Evolutionary conservation across 2,888 invertebrate genomes (phyloP).

Genomic region (Latrodectus hesperus): DNA sequence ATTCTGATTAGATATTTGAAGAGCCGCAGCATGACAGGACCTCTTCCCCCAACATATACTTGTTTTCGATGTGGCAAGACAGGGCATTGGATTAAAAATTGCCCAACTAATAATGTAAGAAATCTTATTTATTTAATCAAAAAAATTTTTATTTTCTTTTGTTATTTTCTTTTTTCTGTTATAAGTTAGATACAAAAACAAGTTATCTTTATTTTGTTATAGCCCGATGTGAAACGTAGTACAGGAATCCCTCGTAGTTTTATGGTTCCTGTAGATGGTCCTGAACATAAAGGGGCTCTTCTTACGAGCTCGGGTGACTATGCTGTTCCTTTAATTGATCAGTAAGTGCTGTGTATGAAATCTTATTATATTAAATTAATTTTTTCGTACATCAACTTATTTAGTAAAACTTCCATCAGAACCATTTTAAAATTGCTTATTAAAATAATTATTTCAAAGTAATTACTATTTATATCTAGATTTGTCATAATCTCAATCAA

Average conservation of each 20-base stretch:
- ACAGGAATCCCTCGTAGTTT: constrained; percentile 98
- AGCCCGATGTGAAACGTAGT: constrained; percentile 88
- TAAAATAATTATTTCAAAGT: not conserved
- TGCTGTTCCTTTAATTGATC: constrained; percentile 91
- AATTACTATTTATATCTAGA: not conserved
- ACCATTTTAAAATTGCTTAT: not conserved
- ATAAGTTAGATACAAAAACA: not conserved
- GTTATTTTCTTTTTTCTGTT: constrained; percentile 35
- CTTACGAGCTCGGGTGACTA: constrained; percentile 90
- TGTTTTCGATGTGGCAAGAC: constrained; percentile 95
- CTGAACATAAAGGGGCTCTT: constrained; percentile 91
- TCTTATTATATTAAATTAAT: too few species aligned
- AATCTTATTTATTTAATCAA: too few species aligned
- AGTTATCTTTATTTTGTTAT: constrained; percentile 53
- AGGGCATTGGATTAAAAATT: constrained; percentile 98
- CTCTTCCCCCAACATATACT: constrained; percentile 91
- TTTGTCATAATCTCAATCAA: too few species aligned
- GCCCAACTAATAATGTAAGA: constrained; percentile 82
- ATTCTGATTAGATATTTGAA: constrained; percentile 76
- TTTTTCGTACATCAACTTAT: not conserved
- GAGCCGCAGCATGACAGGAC: constrained; percentile 84
- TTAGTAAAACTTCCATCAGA: not conserved
- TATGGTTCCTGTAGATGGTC: constrained; percentile 93
- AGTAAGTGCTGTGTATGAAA: constrained; percentile 78
- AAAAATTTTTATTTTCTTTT: constrained; percentile 31